phyloP scores from a whole-genome alignment of 2,797 vertebrate genomes.

The Micropoecilia bifurca region DNA sequence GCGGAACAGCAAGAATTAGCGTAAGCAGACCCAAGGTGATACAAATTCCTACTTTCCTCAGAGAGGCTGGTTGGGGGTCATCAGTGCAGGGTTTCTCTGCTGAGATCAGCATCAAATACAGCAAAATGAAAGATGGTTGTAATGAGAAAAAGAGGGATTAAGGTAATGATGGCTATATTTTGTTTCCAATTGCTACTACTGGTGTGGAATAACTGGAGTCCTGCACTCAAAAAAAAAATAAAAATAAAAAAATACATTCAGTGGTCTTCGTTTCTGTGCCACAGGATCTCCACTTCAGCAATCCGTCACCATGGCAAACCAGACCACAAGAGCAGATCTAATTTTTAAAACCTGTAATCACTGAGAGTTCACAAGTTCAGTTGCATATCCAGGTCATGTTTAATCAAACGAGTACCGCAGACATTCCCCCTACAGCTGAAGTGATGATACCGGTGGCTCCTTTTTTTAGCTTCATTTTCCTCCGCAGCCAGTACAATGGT shows the following conservation, averaged over 20 bases:
- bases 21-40: slow-evolving; percentile 67
- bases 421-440: slow-evolving; percentile 54
- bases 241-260: slow-evolving; percentile 66
- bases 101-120: slow-evolving; percentile 67
- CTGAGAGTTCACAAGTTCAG: slow-evolving; percentile 35
- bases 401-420: slow-evolving; percentile 62
- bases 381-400: slow-evolving; percentile 41
- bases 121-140: slow-evolving; percentile 58
- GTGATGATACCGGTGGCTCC: slow-evolving; percentile 31
- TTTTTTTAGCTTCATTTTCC: slow-evolving; percentile 36
- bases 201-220: slow-evolving; percentile 50
- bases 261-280: slow-evolving; percentile 65
- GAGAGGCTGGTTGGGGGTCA: slow-evolving; percentile 41
- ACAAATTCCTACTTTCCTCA: slow-evolving; percentile 56
- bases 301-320: slow-evolving; percentile 43
- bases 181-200: slow-evolving; percentile 60
- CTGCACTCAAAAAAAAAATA: slow-evolving; percentile 37
- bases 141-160: slow-evolving; percentile 55
- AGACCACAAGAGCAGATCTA: slow-evolving; percentile 46
- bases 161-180: slow-evolving; percentile 60
- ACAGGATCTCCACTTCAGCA: slow-evolving; percentile 24
- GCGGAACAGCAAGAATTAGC: slow-evolving; percentile 42
- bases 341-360: slow-evolving; percentile 54
- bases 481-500: slow-evolving; percentile 46
- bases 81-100: slow-evolving; percentile 68